These are phyloP conservation scores for Leptonema lineaticorne DNA, from an alignment of 1,140 invertebrate genomes.

Conservation along the genomic window DNA sequence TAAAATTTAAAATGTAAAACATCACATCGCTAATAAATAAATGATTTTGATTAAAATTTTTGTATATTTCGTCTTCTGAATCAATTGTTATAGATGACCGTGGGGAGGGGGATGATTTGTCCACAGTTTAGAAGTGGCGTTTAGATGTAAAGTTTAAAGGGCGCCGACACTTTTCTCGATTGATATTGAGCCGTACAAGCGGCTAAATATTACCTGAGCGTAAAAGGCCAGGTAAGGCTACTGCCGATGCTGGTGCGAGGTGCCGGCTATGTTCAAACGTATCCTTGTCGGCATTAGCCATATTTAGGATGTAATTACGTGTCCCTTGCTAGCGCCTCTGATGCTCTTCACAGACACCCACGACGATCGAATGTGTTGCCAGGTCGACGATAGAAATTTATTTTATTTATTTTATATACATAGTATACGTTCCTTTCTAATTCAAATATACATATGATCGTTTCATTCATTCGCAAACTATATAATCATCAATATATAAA, in stretches of 20 bases:
- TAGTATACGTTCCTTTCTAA: no score
- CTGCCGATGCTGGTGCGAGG: slow-evolving; percentile 10
- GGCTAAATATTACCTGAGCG: not conserved
- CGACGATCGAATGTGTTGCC: slow-evolving; percentile 28
- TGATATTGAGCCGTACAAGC: not conserved
- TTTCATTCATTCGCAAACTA: no score
- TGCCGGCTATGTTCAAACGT: slow-evolving; percentile 20
- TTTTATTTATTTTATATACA: no score
- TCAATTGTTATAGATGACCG: no score
- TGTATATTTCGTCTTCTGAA: no score
- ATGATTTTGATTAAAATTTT: no score
- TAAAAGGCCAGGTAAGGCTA: not conserved
- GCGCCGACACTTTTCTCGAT: not conserved
- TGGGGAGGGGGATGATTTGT: not conserved
- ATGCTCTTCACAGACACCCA: slow-evolving; percentile 33
- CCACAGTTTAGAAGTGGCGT: not conserved
- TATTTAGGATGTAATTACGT: slow-evolving; percentile 36
- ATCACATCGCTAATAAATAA: no score
- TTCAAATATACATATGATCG: no score
- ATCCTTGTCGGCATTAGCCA: slow-evolving; percentile 25
- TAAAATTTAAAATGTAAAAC: no score
- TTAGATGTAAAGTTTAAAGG: not conserved
- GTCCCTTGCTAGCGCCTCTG: slow-evolving; percentile 34
- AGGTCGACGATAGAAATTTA: not conserved
- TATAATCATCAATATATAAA: no score